Conservation (phyloP, 2,888 invertebrate genomes). For the Chrysina gloriosa region DNA sequence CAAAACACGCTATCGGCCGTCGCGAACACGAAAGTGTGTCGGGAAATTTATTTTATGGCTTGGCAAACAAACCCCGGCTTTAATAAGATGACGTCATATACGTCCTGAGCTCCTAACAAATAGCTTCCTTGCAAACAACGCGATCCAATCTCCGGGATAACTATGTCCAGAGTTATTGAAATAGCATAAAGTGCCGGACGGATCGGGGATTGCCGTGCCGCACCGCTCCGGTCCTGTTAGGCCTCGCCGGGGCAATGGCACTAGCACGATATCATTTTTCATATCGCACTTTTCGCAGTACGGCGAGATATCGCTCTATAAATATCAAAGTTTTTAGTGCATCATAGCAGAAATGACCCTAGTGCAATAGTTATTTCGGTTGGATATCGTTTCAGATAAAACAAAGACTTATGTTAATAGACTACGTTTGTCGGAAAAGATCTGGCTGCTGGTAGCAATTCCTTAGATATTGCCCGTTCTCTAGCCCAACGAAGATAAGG, state of each 20-base stretch:
- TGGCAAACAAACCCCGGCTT: conserved; percentile 60
- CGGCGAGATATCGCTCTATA: conserved; percentile 25
- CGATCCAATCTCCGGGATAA: conserved; percentile 56
- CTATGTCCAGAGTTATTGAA: conserved; percentile 52
- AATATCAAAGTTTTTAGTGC: conserved; percentile 38
- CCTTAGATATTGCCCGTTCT: too few relatives aligned
- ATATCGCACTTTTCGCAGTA: conserved; percentile 5
- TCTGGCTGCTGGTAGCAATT: too few relatives aligned
- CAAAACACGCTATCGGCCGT: conserved; percentile 57
- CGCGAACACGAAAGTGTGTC: conserved; percentile 60
- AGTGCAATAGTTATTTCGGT: conserved; percentile 11
- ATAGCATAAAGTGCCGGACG: conserved; percentile 38
- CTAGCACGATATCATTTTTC: background rate
- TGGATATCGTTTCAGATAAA: conserved; percentile 31
- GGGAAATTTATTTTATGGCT: conserved; percentile 62
- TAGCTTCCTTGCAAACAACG: conserved; percentile 56
- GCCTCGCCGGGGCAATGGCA: too few relatives aligned
- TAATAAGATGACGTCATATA: conserved; percentile 62
- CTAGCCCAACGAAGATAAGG: too few relatives aligned
- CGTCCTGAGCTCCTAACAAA: conserved; percentile 58
- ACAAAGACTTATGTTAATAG: conserved; percentile 36
- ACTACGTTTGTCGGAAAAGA: too few relatives aligned
- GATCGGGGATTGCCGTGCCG: background rate
- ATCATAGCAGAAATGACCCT: conserved; percentile 29
- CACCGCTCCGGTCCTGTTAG: too few relatives aligned